These are phyloP conservation scores for Isurus oxyrinchus DNA, from an alignment of 2,113 vertebrate genomes.

Conservation along the genomic window DNA sequence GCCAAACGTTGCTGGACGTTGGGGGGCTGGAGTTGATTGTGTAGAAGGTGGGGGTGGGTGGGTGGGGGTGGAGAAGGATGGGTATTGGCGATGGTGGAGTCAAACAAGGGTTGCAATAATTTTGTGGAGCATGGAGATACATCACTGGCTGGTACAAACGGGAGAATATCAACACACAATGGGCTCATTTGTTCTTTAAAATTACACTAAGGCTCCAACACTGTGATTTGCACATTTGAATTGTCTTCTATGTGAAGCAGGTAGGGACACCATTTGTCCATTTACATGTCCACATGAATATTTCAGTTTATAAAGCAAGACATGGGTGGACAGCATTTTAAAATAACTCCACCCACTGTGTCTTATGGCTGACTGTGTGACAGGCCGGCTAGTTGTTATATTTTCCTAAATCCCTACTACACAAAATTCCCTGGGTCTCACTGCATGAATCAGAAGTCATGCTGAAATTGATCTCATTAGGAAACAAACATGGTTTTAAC, in stretches of 20 bases:
- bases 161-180: neutral
- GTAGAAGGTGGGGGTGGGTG: neutral
- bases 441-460: neutral
- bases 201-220: neutral
- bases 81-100: neutral
- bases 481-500: neutral
- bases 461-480: neutral
- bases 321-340: neutral
- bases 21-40: neutral
- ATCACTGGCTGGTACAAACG: neutral
- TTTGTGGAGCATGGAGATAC: neutral
- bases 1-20: neutral
- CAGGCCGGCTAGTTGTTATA: neutral
- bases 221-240: neutral
- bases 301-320: neutral
- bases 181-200: neutral
- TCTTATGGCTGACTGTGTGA: neutral
- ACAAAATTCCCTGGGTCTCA: neutral
- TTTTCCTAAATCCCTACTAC: neutral
- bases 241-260: neutral
- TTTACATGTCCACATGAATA: neutral
- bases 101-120: neutral
- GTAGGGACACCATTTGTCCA: too few relatives aligned
- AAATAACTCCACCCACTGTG: neutral
- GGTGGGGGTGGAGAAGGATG: neutral